Conservation (phyloP, 2,888 invertebrate genomes). For the Elaeidobius kamerunicus region DNA sequence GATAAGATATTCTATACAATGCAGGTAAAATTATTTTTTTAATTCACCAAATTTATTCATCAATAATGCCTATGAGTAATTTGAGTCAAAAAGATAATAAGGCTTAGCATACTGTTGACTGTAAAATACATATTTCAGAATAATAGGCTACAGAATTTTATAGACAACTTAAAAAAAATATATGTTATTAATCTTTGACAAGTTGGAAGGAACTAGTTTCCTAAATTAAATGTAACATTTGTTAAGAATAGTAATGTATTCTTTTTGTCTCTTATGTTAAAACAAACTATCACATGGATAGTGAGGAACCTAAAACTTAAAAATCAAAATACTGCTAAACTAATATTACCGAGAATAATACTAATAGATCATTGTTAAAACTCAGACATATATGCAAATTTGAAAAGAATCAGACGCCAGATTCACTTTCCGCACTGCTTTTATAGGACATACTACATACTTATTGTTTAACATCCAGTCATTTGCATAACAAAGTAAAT, state of each 20-base stretch:
- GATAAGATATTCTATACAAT: constrained; percentile 72
- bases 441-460: too few species aligned
- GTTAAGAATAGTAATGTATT: too few species aligned
- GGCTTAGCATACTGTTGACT: too few species aligned
- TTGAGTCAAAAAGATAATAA: too few species aligned
- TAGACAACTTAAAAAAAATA: not conserved
- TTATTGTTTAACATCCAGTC: too few species aligned
- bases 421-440: too few species aligned
- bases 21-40: constrained; percentile 54
- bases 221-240: not conserved
- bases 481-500: too few species aligned
- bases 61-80: too few species aligned
- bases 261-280: too few species aligned
- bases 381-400: not conserved
- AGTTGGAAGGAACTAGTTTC: not conserved
- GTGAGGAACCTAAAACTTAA: not conserved
- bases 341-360: not conserved
- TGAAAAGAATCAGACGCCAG: not conserved
- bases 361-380: not conserved
- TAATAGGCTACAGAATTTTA: not conserved
- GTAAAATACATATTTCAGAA: too few species aligned
- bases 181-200: not conserved
- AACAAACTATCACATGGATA: too few species aligned
- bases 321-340: not conserved
- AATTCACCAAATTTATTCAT: not conserved